Evolutionary conservation across 2,113 vertebrate species (phyloP).

Genomic region (Triplophysa tibetana): DNA sequence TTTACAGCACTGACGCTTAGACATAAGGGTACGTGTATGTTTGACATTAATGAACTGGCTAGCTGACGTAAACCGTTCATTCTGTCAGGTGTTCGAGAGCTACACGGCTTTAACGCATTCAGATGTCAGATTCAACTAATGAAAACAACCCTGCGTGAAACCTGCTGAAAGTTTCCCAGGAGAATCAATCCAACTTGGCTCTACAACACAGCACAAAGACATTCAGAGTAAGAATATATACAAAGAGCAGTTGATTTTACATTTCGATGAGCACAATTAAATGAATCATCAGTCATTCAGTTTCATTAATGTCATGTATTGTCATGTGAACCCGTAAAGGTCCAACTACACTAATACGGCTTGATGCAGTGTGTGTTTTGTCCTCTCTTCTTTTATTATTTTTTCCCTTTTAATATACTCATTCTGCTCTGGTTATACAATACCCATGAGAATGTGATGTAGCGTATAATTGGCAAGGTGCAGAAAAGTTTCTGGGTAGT

Average conservation of each 20-base stretch:
- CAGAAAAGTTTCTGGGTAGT: conserved; percentile 45
- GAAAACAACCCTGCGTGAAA: conserved; percentile 36
- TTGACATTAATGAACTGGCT: conserved; percentile 26
- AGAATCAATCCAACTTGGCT: conserved; percentile 2
- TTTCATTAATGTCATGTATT: conserved; percentile 14
- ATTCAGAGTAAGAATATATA: background rate
- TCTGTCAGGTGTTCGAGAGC: conserved; percentile 18
- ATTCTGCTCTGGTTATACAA: conserved; percentile 38
- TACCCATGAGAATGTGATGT: conserved; percentile 31
- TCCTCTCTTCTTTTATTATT: conserved; percentile 9
- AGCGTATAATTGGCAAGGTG: conserved; percentile 48
- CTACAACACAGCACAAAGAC: background rate
- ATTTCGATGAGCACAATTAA: conserved; percentile 13
- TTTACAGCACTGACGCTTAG: background rate
- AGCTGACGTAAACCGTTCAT: conserved; percentile 25
- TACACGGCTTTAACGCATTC: conserved; percentile 4
- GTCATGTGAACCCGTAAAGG: background rate
- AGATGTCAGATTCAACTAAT: conserved; percentile 34
- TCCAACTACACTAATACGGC: background rate
- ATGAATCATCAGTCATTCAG: background rate
- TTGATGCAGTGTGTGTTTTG: conserved; percentile 4
- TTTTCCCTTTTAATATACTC: conserved; percentile 28
- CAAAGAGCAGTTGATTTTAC: background rate
- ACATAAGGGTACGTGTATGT: background rate
- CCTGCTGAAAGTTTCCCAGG: conserved; percentile 19